Conservation (phyloP, 2,113 vertebrate species). For the Amia ocellicauda region DNA sequence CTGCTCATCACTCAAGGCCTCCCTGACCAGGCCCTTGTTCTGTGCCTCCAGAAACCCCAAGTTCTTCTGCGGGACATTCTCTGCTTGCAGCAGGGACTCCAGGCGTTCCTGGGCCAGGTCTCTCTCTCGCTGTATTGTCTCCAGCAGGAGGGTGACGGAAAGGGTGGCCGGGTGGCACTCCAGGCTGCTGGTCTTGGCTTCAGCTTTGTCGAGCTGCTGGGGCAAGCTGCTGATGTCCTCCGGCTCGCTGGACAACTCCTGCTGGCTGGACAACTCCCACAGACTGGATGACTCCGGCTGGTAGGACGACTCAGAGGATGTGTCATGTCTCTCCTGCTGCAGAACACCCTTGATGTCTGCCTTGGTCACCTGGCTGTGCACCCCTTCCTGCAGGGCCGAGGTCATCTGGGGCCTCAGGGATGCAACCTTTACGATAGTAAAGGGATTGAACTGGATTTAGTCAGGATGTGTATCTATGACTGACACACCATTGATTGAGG, state of each 20-base stretch:
- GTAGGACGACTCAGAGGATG: no score
- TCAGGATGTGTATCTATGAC: no score
- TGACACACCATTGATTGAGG: no score
- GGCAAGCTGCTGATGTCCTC: slow-evolving; percentile 70
- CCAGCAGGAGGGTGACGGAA: slow-evolving; percentile 65
- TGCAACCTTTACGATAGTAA: no score
- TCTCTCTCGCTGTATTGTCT: slow-evolving; percentile 72
- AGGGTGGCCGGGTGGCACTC: slow-evolving; percentile 74
- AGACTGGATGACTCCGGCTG: slow-evolving; percentile 66
- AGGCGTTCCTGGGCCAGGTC: slow-evolving; percentile 61
- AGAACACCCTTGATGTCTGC: slow-evolving; percentile 67
- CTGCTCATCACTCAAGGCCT: slow-evolving; percentile 76
- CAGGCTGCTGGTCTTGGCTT: slow-evolving; percentile 69
- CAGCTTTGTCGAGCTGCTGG: slow-evolving; percentile 76
- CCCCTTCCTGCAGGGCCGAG: slow-evolving; percentile 67
- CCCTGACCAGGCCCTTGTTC: slow-evolving; percentile 77
- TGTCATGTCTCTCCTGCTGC: slow-evolving; percentile 81
- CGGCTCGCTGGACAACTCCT: slow-evolving; percentile 64
- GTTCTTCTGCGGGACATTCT: slow-evolving; percentile 79
- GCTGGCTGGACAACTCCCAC: slow-evolving; percentile 71
- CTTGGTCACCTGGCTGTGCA: slow-evolving; percentile 67
- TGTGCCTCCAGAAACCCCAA: slow-evolving; percentile 78
- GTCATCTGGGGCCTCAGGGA: slow-evolving; percentile 66
- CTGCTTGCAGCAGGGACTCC: slow-evolving; percentile 62
- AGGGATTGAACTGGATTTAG: no score